Base-by-base conservation (phyloP, 1,140 invertebrate genomes). In the Coptotermes formosanus region DNA sequence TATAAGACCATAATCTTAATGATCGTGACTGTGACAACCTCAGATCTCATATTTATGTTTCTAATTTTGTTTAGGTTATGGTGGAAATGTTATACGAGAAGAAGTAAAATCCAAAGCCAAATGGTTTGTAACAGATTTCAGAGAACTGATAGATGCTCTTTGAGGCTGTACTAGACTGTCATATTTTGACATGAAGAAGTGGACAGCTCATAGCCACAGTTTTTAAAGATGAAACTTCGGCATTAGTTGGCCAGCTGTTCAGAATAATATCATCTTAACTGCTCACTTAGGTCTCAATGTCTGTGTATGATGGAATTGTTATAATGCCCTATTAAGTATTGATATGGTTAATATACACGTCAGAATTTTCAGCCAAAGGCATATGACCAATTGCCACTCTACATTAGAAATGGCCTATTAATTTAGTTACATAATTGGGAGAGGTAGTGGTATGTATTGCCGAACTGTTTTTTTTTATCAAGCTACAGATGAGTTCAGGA, bases 101-200 rank as follows among this genome's bases (percentile, higher is more conserved):
- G 94, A 94, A 89, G 98, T 99, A 0, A 95, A 95, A 89, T 92
- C 93, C 48, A 94, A 93, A 87, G 94, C 97, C 23, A 92, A 95
- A 83, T 99, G 98, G 98, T 99, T 96, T 91, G 94, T 99, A 48
- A 96, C 94, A 30, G 95, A 97, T 90, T 98, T 99, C 91, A 93
- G 96, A 87, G 96, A 98, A 89, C 93, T 98, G 0, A 93, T 94
- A 84, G 92, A 94, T 87, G 93, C 92, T 87, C 89, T 94, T 43
- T 87, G 48, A 87, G 32, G 12, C n/a, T n/a, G 8, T n/a, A 69
- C 4, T 23, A 7, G 25, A 23, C 7, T 64, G 25, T 25, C 6
- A 64, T 21, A 21, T 64, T 83, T n/a, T n/a, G 4, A 69, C 8
- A 69, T n/a, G 25, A 25, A 69, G 64, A 69, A n/a, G 64, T 25